Base-by-base conservation (phyloP, 2,113 vertebrate genomes). In the Nothobranchius furzeri region DNA sequence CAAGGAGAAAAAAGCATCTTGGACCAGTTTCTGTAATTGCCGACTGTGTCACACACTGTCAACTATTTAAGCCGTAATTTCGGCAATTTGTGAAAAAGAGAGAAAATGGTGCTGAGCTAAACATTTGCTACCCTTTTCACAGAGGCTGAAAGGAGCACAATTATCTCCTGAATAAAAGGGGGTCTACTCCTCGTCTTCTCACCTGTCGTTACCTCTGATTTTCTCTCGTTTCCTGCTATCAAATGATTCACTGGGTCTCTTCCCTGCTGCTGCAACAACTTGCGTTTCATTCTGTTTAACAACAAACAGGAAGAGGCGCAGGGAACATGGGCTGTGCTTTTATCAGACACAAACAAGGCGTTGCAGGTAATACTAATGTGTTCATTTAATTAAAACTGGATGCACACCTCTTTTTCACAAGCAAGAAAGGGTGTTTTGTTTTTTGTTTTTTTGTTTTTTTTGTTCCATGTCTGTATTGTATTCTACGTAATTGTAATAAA, bases 1-100 rank as follows among this genome's bases (percentile, higher is more conserved):
- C 40, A 51, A 63, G 50, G 46, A 49, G 52, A 13, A 15, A 15
- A 60, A 60, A 47, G 20, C 56, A 76, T 37, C 35, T n/a, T 15
- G 35, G 50, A 24, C 61, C 30, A 14, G 42, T 62, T 65, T 55
- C 65, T 70, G 63, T 80, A 82, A 82, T 82, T 78, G 67, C 68
- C 51, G 55, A 62, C 49, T 25, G 37, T 70, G 57, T 60, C 59
- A 74, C 20, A 76, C 37, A 25, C 61, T 56, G 74, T 75, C 80
- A 80, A 76, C 57, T 70, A 76, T 71, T 82, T 79, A 87, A 78
- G 64, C 70, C 17, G 57, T 67, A 62, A 75, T 75, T 78, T 81
- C 47, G 13, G 57, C 59, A 43, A 85, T 68, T 78, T 76, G 46
- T 20, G 57, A 46, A 45, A 30, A 71, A 66, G 57, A 53, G 40